Evolutionary conservation across 1,140 invertebrate genomes (phyloP), one percentile per base, ranked within the genome.

Genomic region (Brevipalpus yothersi): DNA sequence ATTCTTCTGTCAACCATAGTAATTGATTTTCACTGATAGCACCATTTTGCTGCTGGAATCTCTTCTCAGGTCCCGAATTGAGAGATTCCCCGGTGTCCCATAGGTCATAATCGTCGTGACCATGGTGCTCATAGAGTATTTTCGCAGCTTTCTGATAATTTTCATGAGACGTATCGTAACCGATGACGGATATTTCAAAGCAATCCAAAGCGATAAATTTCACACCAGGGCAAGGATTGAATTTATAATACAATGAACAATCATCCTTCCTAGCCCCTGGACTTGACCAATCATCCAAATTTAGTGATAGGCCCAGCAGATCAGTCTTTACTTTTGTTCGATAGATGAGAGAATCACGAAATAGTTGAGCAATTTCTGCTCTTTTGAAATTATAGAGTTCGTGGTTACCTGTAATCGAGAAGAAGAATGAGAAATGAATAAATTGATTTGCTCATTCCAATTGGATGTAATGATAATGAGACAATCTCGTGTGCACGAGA

Each of bases 371-470:
- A 12, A 70, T 57, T 58, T 66, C 64, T 41, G 62, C 56, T n/a
- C 67, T 62, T 10, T 56, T 61, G 55, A 72, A 69, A 64, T 72
- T 73, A 61, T 72, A 72, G 1, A 72, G 62, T 63, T 73, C 71
- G 63, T 72, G 72, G 62, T 73, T 72, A 19, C 72, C 72, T 62
- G 17, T 19, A 51, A 51, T n/a, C 2, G 49, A 51, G n/a, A 51
- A n/a, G 21, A 51, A 43, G 9, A 45, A 53, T 2, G 17, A n/a
- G 12, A 53, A 13, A 60, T 41, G 17, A 23, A 40, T 41, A 40
- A 15, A 55, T 21, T 17, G n/a, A 23, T 58, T 23, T 58, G 15
- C 9, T n/a, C 9, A 41, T n/a, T 5, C 41, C 13, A 58, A 21
- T 57, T 57, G 15, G 45, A 15, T 23, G 19, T 42, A 40, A 58